A percentile compares a stretch with the other conserved stretches of the same genome.
Evolutionary conservation across 1,140 invertebrate species (phyloP).

Genomic region (Teleopsis dalmanni): DNA sequence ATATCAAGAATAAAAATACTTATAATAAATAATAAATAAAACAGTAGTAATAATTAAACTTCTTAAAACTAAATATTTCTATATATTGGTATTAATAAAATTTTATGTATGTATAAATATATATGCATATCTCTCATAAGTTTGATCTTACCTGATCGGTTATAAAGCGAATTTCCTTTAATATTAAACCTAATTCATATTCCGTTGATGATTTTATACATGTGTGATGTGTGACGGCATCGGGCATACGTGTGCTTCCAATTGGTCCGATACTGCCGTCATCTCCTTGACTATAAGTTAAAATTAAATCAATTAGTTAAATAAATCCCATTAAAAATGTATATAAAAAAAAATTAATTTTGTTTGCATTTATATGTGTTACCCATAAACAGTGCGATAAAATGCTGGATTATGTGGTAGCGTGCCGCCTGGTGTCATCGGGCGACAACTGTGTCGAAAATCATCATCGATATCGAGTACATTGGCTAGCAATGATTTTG

Average conservation of each 20-base stretch:
- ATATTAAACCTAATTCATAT: constrained; percentile 85
- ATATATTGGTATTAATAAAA: too few species aligned
- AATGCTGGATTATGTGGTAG: constrained; percentile 46
- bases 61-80: too few species aligned
- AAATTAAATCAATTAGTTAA: not conserved
- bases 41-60: too few species aligned
- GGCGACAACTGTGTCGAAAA: constrained; percentile 58
- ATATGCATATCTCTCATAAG: not conserved
- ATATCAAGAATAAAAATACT: too few species aligned
- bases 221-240: constrained; percentile 53
- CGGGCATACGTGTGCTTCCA: constrained; percentile 52
- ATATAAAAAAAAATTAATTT: not conserved
- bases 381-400: constrained; percentile 46
- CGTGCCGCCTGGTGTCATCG: constrained; percentile 47
- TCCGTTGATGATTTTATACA: constrained; percentile 67
- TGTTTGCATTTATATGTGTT: constrained; percentile 14
- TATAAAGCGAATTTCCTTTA: constrained; percentile 86
- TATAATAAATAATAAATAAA: too few species aligned
- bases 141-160: constrained; percentile 54
- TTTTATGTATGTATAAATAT: not conserved
- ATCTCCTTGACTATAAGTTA: constrained; percentile 37
- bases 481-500: constrained; percentile 87
- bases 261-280: constrained; percentile 44
- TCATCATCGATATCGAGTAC: constrained; percentile 92
- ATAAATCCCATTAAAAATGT: not conserved